Evolutionary conservation across 2,113 vertebrate genomes (phyloP).

Genomic region (Scytalopus superciliaris): DNA sequence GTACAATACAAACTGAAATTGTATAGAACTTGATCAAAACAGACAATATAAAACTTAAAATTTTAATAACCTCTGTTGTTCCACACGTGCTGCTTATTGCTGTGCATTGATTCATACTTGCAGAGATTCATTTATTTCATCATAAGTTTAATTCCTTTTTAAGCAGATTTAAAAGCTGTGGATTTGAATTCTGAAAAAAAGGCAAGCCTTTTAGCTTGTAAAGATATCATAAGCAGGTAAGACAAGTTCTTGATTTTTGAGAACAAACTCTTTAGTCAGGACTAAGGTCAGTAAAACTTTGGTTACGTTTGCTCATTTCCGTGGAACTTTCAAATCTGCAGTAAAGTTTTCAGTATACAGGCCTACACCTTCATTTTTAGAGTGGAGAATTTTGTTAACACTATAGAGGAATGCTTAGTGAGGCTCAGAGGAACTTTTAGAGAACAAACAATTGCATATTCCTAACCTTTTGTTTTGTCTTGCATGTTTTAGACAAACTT

Average conservation of each 20-base stretch:
- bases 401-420: background rate
- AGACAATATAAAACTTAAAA: background rate
- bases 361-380: background rate
- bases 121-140: background rate
- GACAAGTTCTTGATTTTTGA: background rate
- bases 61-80: background rate
- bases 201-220: slow-evolving; percentile 42
- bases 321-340: background rate
- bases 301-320: background rate
- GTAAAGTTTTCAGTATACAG: background rate
- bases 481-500: background rate
- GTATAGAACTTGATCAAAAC: background rate
- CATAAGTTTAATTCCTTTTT: background rate
- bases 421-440: background rate
- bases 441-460: background rate
- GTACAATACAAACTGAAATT: background rate
- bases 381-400: background rate
- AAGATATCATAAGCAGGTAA: slow-evolving; percentile 61
- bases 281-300: background rate
- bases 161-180: slow-evolving; percentile 67
- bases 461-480: background rate
- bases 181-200: slow-evolving; percentile 58
- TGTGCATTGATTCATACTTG: background rate
- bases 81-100: background rate
- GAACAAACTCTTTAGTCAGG: background rate